Base-by-base conservation (phyloP, 2,797 vertebrate genomes). In the Propithecus perrieri region DNA sequence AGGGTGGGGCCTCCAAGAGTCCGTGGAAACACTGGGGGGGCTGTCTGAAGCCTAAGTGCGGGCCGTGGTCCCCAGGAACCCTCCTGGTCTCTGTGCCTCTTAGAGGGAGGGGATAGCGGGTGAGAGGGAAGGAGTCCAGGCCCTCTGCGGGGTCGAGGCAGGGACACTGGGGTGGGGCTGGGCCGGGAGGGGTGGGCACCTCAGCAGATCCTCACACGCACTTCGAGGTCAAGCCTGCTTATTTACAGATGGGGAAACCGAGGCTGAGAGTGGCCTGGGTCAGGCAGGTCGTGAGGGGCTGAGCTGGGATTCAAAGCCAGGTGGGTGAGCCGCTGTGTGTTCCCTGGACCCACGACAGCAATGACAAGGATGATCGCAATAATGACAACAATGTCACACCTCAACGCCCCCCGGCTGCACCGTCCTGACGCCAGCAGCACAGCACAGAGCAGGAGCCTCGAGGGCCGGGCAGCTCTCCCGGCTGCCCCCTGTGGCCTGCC, bases 381-480 rank as follows among this genome's bases (percentile, higher is more conserved):
- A 17, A 22, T 12, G 30, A 75, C 3, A 20, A 33, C 61, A 24
- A 15, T 8, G 72, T 18, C 15, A 10, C 43, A 48, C 28, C 72
- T 75, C 30, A 17, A 75, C 28, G 5, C 18, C 43, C 8, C 28
- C 4, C 50, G 0, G 43, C 43, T 30, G 18, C 30, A 33, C 74
- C 0, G 1, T 33, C 15, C 18, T 24, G 48, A 76, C 17, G 0
- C 18, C 20, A 30, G 10, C 5, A 48, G 30, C 17, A 74, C 43
- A 74, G 43, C 43, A 28, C 5, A 17, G 30, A 30, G 72, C 72
- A 48, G 15, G 72, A 74, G 46, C 30, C 43, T 38, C 1, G 0
- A 12, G 74, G 46, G 30, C 74, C 18, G n/a, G 57, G 57, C 18
- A n/a, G 46, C 74, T 76, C 10, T 33, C 33, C 33, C n/a, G 0